A percentile compares a stretch with the other conserved stretches of the same genome.
These are phyloP conservation scores for Umimayanthus kanabou DNA, from an alignment of 92 coral and sea anemone genomes.

Conservation along the genomic window DNA sequence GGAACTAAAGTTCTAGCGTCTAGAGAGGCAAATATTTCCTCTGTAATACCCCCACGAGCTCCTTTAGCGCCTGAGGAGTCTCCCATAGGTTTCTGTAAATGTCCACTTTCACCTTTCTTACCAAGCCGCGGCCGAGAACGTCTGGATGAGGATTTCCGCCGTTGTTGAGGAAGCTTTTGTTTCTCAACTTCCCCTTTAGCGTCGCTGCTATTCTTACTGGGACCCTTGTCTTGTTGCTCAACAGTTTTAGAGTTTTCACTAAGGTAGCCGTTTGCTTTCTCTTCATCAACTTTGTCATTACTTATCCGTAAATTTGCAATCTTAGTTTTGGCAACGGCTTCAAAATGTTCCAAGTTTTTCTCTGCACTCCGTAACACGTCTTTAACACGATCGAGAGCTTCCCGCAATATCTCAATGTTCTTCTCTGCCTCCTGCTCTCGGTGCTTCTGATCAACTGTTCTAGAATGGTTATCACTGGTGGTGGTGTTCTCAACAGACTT, in stretches of 20 bases:
- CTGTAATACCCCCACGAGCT: not conserved
- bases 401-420: constrained; percentile 32
- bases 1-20: not conserved
- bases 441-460: not conserved
- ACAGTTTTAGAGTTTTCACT: not conserved
- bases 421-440: constrained; percentile 5
- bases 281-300: not conserved
- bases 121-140: constrained; percentile 13
- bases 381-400: constrained; percentile 48
- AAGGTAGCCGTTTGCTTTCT: not conserved
- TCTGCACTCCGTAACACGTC: constrained; percentile 40
- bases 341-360: constrained; percentile 31
- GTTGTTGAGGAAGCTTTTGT: not conserved
- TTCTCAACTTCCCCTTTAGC: constrained; percentile 9
- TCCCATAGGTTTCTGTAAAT: not conserved
- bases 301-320: constrained; percentile 13
- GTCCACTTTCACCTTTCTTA: constrained; percentile 22
- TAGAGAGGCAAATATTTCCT: not conserved
- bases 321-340: constrained; percentile 20
- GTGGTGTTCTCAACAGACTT: not conserved
- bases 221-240: not conserved
- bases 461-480: not conserved
- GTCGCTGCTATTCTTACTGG: not conserved
- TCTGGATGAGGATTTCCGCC: not conserved
- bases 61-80: constrained; percentile 27